phyloP scores from a whole-genome alignment of 1,140 invertebrate species.

The Drosophila leontia region DNA sequence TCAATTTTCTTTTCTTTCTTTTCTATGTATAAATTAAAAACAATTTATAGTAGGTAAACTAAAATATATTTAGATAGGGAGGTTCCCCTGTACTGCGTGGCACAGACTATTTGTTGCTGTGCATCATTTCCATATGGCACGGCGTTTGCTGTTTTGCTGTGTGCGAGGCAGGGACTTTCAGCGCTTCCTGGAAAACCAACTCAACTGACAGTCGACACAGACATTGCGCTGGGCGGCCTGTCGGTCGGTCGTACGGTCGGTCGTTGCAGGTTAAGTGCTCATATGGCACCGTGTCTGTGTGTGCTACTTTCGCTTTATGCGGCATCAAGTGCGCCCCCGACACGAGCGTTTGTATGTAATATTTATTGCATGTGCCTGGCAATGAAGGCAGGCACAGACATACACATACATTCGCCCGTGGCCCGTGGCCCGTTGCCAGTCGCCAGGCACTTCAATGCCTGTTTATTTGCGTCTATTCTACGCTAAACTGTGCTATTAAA shows the following conservation, averaged over 20 bases:
- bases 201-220: conserved; percentile 47
- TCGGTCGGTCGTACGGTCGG: background rate
- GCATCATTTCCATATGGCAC: conserved; percentile 36
- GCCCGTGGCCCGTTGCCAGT: conserved; percentile 38
- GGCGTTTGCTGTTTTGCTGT: background rate
- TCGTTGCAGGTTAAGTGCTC: conserved; percentile 62
- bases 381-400: conserved; percentile 54
- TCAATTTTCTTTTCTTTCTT: too few relatives aligned
- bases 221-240: conserved; percentile 29
- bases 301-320: conserved; percentile 75
- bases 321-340: conserved; percentile 73
- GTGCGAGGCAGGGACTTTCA: conserved; percentile 33
- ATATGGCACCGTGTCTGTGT: conserved; percentile 45
- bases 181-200: conserved; percentile 59
- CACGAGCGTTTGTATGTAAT: conserved; percentile 55
- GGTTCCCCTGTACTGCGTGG: background rate
- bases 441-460: conserved; percentile 70
- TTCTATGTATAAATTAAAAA: too few relatives aligned
- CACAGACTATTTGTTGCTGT: conserved; percentile 30
- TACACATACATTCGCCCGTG: conserved; percentile 28
- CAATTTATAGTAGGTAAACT: too few relatives aligned
- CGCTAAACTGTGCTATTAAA: conserved; percentile 83
- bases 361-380: conserved; percentile 79
- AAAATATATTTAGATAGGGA: too few relatives aligned
- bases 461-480: conserved; percentile 82